Evolutionary conservation across 1,140 invertebrate species (phyloP).

Genomic region (Cyclina sinensis): DNA sequence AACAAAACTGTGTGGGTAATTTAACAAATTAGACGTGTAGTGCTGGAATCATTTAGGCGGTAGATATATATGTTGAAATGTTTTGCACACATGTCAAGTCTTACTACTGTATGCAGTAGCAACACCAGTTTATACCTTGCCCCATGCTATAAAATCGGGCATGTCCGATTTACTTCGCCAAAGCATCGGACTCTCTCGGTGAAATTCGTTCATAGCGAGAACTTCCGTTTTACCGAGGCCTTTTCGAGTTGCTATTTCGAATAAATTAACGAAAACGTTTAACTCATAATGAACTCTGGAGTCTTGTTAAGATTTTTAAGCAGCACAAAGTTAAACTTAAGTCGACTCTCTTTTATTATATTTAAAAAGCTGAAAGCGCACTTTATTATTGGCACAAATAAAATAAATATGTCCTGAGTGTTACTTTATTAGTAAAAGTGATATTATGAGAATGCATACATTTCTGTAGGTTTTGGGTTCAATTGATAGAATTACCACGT

Average conservation of each 20-base stretch:
- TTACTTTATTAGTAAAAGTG: not conserved
- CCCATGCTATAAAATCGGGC: slow-evolving; percentile 55
- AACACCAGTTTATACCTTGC: slow-evolving; percentile 53
- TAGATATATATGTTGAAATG: not conserved
- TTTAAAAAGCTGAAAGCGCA: no score
- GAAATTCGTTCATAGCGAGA: slow-evolving; percentile 53
- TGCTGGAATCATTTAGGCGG: not conserved
- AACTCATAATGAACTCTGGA: no score
- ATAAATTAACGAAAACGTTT: not conserved
- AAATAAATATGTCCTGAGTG: no score
- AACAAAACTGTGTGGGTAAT: not conserved
- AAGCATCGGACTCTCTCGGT: slow-evolving; percentile 37
- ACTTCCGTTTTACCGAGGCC: slow-evolving; percentile 40
- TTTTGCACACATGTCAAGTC: not conserved
- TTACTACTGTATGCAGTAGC: slow-evolving; percentile 4
- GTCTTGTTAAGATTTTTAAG: no score
- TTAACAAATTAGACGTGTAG: slow-evolving; percentile 3
- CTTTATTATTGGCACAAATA: no score
- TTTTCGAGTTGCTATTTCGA: not conserved
- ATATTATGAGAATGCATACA: not conserved
- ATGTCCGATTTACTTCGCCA: slow-evolving; percentile 44
- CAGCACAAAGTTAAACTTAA: no score
- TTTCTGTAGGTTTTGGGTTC: not conserved
- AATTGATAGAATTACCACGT: not conserved
- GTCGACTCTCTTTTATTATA: no score